A percentile compares a stretch with the other conserved stretches of the same genome.
phyloP scores from a whole-genome alignment of 2,797 vertebrate genomes.

The Rhynchotus rufescens region DNA sequence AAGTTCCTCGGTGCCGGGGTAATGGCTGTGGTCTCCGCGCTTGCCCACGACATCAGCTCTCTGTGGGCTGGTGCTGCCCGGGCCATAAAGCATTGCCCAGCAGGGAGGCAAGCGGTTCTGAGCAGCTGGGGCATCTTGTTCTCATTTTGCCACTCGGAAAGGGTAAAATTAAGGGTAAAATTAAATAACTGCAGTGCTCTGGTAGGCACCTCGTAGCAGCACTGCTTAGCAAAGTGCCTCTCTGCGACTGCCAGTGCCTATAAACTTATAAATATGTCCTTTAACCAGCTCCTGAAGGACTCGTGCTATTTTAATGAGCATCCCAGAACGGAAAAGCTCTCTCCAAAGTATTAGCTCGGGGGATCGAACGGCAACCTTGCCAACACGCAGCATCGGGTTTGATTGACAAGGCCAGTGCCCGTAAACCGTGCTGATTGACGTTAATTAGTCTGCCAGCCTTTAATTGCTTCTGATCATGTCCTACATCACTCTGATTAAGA shows the following conservation, averaged over 20 bases:
- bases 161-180: not conserved
- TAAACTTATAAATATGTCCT: constrained; percentile 15
- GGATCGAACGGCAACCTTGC: not conserved
- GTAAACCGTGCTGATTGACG: constrained; percentile 45
- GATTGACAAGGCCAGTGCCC: constrained; percentile 42
- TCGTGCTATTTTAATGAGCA: constrained; percentile 8
- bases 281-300: constrained; percentile 18
- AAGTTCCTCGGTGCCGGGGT: not conserved
- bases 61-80: rapidly evolving
- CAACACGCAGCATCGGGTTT: not conserved
- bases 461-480: constrained; percentile 60
- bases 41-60: rapidly evolving
- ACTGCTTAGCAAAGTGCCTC: not conserved
- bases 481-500: constrained; percentile 52
- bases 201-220: not conserved
- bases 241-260: not conserved
- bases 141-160: not conserved
- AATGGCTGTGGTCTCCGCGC: rapidly evolving
- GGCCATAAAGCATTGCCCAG: not conserved
- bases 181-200: not conserved
- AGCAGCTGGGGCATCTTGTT: not conserved
- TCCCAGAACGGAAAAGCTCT: constrained; percentile 16
- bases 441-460: constrained; percentile 42
- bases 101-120: not conserved
- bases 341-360: not conserved